phyloP scores from a whole-genome alignment of 2,888 invertebrate species.

The Cepaea hortensis region DNA sequence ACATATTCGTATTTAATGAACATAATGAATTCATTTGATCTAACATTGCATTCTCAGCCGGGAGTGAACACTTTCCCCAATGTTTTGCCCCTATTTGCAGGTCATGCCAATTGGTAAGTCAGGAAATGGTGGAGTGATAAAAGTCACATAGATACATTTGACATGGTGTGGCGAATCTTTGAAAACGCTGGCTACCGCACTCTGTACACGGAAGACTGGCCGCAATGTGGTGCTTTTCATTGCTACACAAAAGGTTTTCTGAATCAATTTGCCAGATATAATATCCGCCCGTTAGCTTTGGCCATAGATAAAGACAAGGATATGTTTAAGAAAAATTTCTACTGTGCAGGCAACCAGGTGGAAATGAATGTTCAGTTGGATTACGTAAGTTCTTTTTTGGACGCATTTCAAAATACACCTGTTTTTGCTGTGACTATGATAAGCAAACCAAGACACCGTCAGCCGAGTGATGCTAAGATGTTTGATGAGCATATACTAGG shows the following conservation, averaged over 20 bases:
- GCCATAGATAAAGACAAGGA: slow-evolving; percentile 77
- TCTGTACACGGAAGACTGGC: slow-evolving; percentile 88
- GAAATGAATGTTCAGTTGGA: slow-evolving; percentile 85
- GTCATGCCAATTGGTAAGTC: slow-evolving; percentile 54
- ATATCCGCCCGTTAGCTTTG: slow-evolving; percentile 85
- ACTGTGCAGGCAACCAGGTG: slow-evolving; percentile 84
- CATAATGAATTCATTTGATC: slow-evolving; percentile 83
- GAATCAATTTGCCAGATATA: slow-evolving; percentile 89
- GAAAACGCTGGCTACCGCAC: slow-evolving; percentile 86
- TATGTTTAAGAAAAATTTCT: slow-evolving; percentile 61
- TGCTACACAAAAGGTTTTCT: slow-evolving; percentile 85
- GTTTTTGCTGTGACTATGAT: slow-evolving; percentile 91
- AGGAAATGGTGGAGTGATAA: slow-evolving; percentile 54
- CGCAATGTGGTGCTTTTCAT: slow-evolving; percentile 87
- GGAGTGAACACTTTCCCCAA: slow-evolving; percentile 96
- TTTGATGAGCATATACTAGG: slow-evolving; percentile 83
- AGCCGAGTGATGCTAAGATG: slow-evolving; percentile 70
- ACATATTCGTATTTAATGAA: slow-evolving; percentile 77
- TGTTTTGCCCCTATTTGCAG: slow-evolving; percentile 84
- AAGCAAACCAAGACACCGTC: slow-evolving; percentile 88
- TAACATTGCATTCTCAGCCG: slow-evolving; percentile 93
- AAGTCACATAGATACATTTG: slow-evolving; percentile 76
- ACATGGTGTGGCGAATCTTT: slow-evolving; percentile 90
- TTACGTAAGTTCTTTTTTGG: slow-evolving; percentile 79
- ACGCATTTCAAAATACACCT: slow-evolving; percentile 80